These are phyloP conservation scores for Heliothis subflexa DNA, from an alignment of 1,140 invertebrate genomes.

Conservation along the genomic window DNA sequence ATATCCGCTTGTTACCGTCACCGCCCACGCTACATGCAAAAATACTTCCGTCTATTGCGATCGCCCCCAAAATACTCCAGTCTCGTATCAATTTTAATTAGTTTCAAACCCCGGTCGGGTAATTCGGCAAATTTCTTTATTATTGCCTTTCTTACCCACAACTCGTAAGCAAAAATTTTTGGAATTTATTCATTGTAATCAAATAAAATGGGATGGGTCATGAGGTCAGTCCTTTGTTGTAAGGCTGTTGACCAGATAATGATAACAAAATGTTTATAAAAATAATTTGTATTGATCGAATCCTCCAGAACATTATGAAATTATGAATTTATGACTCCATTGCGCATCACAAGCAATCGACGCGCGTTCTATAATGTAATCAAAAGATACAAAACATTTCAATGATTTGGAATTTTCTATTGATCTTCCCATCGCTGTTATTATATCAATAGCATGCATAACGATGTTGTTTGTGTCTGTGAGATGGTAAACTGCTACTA, in stretches of 20 bases:
- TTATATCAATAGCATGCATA: conserved; percentile 39
- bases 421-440: conserved; percentile 36
- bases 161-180: conserved; percentile 17
- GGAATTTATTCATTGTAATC: conserved; percentile 44
- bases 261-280: conserved; percentile 19
- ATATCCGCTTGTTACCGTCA: conserved; percentile 41
- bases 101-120: conserved; percentile 10
- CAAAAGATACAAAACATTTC: conserved; percentile 31
- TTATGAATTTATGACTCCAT: conserved; percentile 27
- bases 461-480: conserved; percentile 36
- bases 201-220: conserved; percentile 17
- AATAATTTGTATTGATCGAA: neutral
- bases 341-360: conserved; percentile 28
- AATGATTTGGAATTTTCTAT: conserved; percentile 45
- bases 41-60: conserved; percentile 32
- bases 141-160: conserved; percentile 26
- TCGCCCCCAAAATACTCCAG: conserved; percentile 26
- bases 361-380: conserved; percentile 21
- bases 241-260: conserved; percentile 10
- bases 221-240: conserved; percentile 28
- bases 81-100: conserved; percentile 42
- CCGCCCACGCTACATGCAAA: conserved; percentile 30
- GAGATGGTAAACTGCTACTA: conserved; percentile 21
- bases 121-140: conserved; percentile 40
- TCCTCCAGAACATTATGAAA: neutral